phyloP scores from a whole-genome alignment of 2,888 invertebrate genomes.

The Halictus quadricinctus region DNA sequence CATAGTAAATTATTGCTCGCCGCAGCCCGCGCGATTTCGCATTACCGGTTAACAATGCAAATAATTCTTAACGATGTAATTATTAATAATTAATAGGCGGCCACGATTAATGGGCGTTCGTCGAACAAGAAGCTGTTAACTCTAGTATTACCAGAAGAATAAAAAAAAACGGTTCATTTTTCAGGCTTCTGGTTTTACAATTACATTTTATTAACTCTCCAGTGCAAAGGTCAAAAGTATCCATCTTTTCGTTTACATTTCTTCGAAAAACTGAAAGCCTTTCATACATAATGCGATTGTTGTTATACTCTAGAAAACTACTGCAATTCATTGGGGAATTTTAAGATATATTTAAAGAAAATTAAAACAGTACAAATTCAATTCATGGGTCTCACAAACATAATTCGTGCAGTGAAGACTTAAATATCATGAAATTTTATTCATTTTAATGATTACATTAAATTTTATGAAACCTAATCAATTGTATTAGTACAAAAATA shows the following conservation, averaged over 20 bases:
- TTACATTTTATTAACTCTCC: not conserved
- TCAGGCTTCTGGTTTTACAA: not conserved
- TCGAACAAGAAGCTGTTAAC: not conserved
- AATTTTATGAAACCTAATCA: not conserved
- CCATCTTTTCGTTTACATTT: too few relatives aligned
- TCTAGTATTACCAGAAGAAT: not conserved
- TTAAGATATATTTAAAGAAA: too few relatives aligned
- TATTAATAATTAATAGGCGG: not conserved
- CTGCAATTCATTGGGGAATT: too few relatives aligned
- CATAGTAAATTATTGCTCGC: conserved; percentile 11
- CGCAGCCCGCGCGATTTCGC: not conserved
- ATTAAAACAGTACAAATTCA: too few relatives aligned
- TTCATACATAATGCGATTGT: too few relatives aligned
- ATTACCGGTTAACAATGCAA: not conserved
- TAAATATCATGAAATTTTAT: too few relatives aligned
- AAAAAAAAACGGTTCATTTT: not conserved
- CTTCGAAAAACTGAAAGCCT: too few relatives aligned
- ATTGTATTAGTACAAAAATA: not conserved
- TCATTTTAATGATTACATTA: not conserved
- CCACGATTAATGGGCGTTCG: not conserved
- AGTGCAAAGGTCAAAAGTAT: too few relatives aligned
- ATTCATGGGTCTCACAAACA: too few relatives aligned
- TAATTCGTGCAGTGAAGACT: too few relatives aligned
- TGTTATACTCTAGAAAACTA: too few relatives aligned
- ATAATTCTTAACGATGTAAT: not conserved